Base-by-base conservation (phyloP, 2,113 vertebrate species). In the Leucosticte australis region DNA sequence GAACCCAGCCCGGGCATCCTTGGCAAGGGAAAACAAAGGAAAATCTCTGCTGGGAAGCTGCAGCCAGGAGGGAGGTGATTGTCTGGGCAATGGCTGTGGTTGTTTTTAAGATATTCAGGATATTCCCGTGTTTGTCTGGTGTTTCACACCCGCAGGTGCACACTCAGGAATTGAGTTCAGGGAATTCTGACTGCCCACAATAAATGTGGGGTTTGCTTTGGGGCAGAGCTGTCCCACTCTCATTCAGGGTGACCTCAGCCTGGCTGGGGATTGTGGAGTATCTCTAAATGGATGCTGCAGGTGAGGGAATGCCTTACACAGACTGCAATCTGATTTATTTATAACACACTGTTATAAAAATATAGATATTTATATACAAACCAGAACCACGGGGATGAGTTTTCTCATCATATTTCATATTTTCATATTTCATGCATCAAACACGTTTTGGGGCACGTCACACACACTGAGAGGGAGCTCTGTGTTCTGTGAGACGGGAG, bases 251-350 rank as follows among this genome's bases (percentile, higher is more conserved):
- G 7, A 24, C 16, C 18, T 44, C 22, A 64, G 18, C 27, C 28
- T 28, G 7, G 15, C 59, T 52, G 46, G 52, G 24, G 23, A 7
- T 52, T 2, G 30, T 26, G 30, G 7, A 26, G 52, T 39, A 5
- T 7, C 69, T 12, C 19, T 2, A 16, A 39, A 4, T 1, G 8
- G 44, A 39, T 42, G 44, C 47, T 76, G 63, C 26, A 31, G 28
- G 6, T 26, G 39, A 3, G 26, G 22, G 11, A 42, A 20, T 20
- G 8, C 35, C 35, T 35, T 3, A 15, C 1, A 0, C 3, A n/a
- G 2, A 1, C 10, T 15, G 9, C 19, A 24, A 0, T 0, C 2
- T 7, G 1, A 20, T 35, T 22, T 27, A 20, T 35, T 22, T 27
- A 33, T 9, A 27, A 0, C 1, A 37, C 2, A 1, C 10, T 16